These are phyloP conservation scores for Proctacanthus coquilletti DNA, from an alignment of 1,140 invertebrate genomes.

Conservation along the genomic window DNA sequence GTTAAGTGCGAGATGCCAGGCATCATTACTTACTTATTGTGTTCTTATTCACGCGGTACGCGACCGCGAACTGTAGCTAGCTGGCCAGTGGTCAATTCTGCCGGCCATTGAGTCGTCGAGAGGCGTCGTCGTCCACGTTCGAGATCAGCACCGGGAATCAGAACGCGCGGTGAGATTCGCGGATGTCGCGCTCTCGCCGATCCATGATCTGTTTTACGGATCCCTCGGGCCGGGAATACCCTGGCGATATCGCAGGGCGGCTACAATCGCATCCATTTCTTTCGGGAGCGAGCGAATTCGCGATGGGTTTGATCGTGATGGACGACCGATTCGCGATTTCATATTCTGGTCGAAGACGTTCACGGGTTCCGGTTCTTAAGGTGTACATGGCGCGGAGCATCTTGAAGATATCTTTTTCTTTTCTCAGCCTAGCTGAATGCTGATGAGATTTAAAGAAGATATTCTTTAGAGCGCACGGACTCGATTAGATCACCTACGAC, in stretches of 20 bases:
- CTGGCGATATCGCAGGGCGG: too few species aligned
- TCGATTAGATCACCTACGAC: neutral
- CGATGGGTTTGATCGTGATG: neutral
- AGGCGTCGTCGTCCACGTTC: too few species aligned
- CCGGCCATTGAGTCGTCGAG: neutral
- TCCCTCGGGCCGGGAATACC: too few species aligned
- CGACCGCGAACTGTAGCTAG: neutral
- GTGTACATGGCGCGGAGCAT: too few species aligned
- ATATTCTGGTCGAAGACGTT: neutral
- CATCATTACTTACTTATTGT: slow-evolving; percentile 1
- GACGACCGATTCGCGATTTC: neutral
- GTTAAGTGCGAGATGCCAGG: neutral
- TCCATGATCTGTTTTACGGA: neutral
- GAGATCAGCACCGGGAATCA: too few species aligned
- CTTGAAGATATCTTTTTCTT: too few species aligned
- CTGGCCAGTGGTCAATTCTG: neutral
- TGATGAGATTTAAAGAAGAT: neutral
- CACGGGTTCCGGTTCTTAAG: neutral
- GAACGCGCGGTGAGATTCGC: too few species aligned
- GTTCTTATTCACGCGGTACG: too few species aligned
- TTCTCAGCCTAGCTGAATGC: neutral
- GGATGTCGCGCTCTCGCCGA: neutral
- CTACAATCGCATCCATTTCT: too few species aligned
- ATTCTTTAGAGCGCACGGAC: neutral
- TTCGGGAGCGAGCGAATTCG: too few species aligned